These are phyloP conservation scores for Philaenus spumarius DNA, from an alignment of 1,140 invertebrate species.

Conservation along the genomic window DNA sequence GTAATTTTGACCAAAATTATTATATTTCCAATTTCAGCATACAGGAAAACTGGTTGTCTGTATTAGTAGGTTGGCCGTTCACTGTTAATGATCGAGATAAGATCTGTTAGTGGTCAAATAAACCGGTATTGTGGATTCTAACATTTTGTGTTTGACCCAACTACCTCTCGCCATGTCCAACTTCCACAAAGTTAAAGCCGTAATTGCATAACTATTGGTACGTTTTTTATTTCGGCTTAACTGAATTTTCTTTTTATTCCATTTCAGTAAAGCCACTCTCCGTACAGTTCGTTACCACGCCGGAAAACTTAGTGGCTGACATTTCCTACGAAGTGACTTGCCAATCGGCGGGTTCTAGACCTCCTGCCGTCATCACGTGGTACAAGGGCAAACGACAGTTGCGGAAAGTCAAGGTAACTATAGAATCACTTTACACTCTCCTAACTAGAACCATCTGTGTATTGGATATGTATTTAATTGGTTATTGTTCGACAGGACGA, in stretches of 20 bases:
- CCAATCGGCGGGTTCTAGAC: slow-evolving; percentile 37
- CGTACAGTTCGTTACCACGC: slow-evolving; percentile 55
- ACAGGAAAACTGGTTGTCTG: too few relatives aligned
- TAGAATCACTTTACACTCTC: not conserved
- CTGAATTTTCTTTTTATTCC: slow-evolving; percentile 10
- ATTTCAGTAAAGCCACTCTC: slow-evolving; percentile 59
- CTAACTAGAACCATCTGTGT: slow-evolving; percentile 1
- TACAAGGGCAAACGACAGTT: slow-evolving; percentile 26
- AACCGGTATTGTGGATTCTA: too few relatives aligned
- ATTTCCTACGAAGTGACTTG: slow-evolving; percentile 47
- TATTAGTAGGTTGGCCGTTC: too few relatives aligned
- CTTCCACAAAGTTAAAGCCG: not conserved
- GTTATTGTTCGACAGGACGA: slow-evolving; percentile 55
- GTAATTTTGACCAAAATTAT: too few relatives aligned
- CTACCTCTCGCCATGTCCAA: not conserved
- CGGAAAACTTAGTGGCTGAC: slow-evolving; percentile 52
- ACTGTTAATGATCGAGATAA: too few relatives aligned
- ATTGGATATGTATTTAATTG: not conserved
- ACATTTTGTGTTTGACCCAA: too few relatives aligned
- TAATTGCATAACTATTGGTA: too few relatives aligned
- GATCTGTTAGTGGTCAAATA: too few relatives aligned
- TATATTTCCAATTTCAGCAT: too few relatives aligned
- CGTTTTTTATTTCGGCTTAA: not conserved
- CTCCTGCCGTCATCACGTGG: slow-evolving; percentile 41
- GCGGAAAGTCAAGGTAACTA: slow-evolving; percentile 25